Evolutionary conservation across 2,888 invertebrate species (phyloP).

Genomic region (Meteorus cinctellus): DNA sequence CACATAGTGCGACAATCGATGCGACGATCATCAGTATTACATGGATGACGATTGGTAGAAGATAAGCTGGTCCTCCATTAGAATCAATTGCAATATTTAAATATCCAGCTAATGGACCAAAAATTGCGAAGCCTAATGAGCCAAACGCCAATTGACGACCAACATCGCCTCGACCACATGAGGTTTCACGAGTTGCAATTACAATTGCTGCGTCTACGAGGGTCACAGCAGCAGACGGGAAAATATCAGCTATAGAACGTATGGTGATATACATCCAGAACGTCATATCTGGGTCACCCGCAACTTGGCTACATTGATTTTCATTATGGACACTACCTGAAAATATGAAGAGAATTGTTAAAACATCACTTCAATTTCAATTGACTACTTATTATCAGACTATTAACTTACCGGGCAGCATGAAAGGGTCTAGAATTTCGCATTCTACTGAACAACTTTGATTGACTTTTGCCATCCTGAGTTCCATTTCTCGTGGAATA

Average conservation of each 20-base stretch:
- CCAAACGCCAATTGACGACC: slow-evolving; percentile 86
- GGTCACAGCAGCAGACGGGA: slow-evolving; percentile 83
- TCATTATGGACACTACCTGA: slow-evolving; percentile 80
- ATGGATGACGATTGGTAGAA: slow-evolving; percentile 76
- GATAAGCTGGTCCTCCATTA: slow-evolving; percentile 66
- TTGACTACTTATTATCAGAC: neutral
- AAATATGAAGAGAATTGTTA: slow-evolving; percentile 34
- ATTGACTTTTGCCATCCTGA: slow-evolving; percentile 68
- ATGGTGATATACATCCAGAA: slow-evolving; percentile 83
- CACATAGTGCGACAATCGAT: slow-evolving; percentile 60
- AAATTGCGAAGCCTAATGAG: slow-evolving; percentile 82
- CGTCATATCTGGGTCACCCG: slow-evolving; percentile 80
- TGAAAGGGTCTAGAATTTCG: slow-evolving; percentile 82
- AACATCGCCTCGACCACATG: slow-evolving; percentile 85
- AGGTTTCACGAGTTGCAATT: slow-evolving; percentile 88
- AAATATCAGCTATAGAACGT: slow-evolving; percentile 84
- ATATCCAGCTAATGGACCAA: slow-evolving; percentile 78
- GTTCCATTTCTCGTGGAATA: slow-evolving; percentile 75
- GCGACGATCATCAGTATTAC: slow-evolving; percentile 77
- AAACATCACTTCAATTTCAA: slow-evolving; percentile 5
- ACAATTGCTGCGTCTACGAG: slow-evolving; percentile 84
- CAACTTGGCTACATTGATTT: slow-evolving; percentile 79
- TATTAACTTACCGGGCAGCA: slow-evolving; percentile 71
- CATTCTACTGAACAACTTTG: slow-evolving; percentile 81
- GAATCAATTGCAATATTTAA: slow-evolving; percentile 52